A percentile compares a stretch with the other conserved stretches of the same genome.
Evolutionary conservation across 2,888 invertebrate genomes (phyloP).

Genomic region (Eurytoma californica): DNA sequence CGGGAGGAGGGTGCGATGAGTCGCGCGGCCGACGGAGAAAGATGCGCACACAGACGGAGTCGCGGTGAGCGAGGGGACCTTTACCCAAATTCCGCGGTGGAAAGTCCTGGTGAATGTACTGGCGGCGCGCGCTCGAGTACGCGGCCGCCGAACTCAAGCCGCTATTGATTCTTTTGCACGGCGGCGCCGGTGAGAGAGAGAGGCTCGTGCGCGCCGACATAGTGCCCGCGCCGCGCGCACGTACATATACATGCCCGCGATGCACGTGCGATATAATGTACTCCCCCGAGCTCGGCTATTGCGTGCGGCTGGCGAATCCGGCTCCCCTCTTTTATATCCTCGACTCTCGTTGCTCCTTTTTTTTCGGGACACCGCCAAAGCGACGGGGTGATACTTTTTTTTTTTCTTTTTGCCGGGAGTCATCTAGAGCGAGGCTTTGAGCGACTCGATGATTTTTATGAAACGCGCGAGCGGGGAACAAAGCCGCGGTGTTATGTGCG

Average conservation of each 20-base stretch:
- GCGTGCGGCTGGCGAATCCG: background rate
- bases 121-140: slow-evolving; percentile 24
- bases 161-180: slow-evolving; percentile 54
- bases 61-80: background rate
- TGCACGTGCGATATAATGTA: slow-evolving; percentile 36
- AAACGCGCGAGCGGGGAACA: background rate
- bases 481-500: background rate
- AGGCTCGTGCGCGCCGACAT: background rate
- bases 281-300: slow-evolving; percentile 1
- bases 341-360: too few relatives aligned
- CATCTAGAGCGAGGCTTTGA: background rate
- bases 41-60: background rate
- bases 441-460: background rate
- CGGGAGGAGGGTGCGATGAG: too few relatives aligned
- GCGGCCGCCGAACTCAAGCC: slow-evolving; percentile 42
- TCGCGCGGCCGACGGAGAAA: too few relatives aligned
- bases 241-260: background rate
- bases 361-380: background rate
- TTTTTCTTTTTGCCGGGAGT: too few relatives aligned
- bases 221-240: background rate
- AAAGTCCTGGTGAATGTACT: background rate
- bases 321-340: background rate
- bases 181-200: slow-evolving; percentile 8
- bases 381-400: background rate
- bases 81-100: slow-evolving; percentile 6